phyloP scores from a whole-genome alignment of 2,797 vertebrate genomes.

The Hipposideros larvatus region DNA sequence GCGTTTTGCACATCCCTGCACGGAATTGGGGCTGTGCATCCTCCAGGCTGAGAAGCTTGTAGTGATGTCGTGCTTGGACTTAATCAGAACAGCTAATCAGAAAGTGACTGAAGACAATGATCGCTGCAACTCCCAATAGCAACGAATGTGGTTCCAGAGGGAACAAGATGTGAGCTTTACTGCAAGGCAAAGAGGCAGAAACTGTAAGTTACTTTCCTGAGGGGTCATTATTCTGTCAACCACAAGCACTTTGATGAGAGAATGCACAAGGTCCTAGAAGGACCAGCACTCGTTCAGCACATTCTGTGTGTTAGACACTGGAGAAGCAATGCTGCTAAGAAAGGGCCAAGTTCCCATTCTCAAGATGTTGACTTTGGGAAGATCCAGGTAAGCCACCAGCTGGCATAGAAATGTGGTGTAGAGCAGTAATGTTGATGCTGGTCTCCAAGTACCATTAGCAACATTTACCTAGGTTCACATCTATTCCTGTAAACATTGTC shows the following conservation, averaged over 20 bases:
- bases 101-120: no score
- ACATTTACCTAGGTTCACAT: not conserved
- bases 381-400: not conserved
- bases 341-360: not conserved
- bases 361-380: not conserved
- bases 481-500: not conserved
- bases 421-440: not conserved
- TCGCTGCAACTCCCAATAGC: no score
- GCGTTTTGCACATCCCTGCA: no score
- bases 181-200: no score
- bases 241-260: not conserved
- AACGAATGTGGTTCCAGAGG: no score
- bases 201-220: no score
- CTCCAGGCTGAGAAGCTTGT: no score
- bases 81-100: no score
- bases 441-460: not conserved
- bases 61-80: no score
- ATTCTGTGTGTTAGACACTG: not conserved
- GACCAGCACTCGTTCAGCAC: rapidly evolving
- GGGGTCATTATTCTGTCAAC: not conserved
- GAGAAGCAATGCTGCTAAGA: not conserved
- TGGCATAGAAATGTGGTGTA: not conserved
- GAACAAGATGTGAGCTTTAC: no score
- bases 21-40: no score
- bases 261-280: not conserved